Evolutionary conservation across 2,888 invertebrate genomes (phyloP).

Genomic region (Orthonychiurus folsomi): DNA sequence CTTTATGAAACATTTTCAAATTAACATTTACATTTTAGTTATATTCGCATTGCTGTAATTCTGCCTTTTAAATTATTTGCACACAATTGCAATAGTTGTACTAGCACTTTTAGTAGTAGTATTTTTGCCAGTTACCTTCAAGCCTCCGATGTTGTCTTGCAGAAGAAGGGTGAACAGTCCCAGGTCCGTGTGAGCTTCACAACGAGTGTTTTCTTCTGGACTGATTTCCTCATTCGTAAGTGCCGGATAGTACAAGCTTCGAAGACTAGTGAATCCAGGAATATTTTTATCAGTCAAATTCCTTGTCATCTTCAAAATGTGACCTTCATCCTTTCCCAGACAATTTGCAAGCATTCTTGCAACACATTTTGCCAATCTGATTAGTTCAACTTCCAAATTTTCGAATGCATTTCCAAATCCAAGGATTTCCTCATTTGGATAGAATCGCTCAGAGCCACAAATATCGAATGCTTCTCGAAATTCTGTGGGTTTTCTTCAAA

Average conservation of each 20-base stretch:
- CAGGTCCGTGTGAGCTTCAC: constrained; percentile 4
- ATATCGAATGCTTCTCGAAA: not conserved
- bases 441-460: not conserved
- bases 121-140: constrained; percentile 8
- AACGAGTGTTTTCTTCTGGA: not conserved
- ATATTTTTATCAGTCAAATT: not conserved
- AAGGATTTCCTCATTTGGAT: not conserved
- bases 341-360: not conserved
- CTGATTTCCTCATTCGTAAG: not conserved
- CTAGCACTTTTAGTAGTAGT: no score
- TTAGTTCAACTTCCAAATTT: not conserved
- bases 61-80: no score
- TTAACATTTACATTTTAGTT: no score
- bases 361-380: not conserved
- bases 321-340: not conserved
- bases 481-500: not conserved
- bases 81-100: no score
- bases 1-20: no score
- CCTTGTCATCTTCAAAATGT: not conserved
- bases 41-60: no score
- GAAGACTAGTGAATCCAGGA: not conserved
- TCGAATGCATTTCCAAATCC: not conserved
- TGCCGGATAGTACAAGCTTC: not conserved
- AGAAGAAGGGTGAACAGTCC: constrained; percentile 6
- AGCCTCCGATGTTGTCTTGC: constrained; percentile 5